Conservation (phyloP, 2,797 vertebrate species). For the Hydrolagus colliei region DNA sequence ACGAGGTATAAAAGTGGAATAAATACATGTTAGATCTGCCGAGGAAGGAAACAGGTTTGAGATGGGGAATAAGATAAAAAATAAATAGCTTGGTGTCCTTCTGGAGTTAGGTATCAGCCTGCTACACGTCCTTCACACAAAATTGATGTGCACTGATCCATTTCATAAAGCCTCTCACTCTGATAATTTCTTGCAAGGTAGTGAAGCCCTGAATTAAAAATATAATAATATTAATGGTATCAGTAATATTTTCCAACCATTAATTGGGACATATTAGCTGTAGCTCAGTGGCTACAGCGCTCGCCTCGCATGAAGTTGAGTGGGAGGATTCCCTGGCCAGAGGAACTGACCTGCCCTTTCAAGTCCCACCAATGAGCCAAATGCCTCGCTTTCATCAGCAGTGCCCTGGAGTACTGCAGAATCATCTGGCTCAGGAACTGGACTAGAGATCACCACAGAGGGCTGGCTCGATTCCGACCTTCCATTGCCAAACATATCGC, state of each 20-base stretch:
- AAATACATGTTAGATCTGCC: slow-evolving; percentile 32
- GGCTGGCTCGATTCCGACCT: no score
- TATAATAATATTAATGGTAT: neutral
- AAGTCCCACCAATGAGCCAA: no score
- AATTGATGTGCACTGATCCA: slow-evolving; percentile 33
- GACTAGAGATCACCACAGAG: no score
- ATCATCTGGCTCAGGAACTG: no score
- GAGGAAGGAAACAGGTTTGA: slow-evolving; percentile 37
- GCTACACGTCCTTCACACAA: slow-evolving; percentile 31
- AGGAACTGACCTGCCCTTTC: no score
- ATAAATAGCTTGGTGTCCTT: slow-evolving; percentile 33
- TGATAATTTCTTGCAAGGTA: neutral
- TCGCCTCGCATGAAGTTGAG: no score
- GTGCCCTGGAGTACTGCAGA: no score
- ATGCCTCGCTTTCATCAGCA: no score
- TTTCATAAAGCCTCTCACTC: slow-evolving; percentile 25
- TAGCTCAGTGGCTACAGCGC: no score
- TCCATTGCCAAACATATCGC: no score
- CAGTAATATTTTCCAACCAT: neutral
- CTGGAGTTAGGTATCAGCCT: slow-evolving; percentile 28
- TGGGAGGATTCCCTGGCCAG: no score
- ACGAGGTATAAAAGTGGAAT: slow-evolving; percentile 35
- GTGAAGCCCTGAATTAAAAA: slow-evolving; percentile 20
- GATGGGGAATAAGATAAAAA: slow-evolving; percentile 36
- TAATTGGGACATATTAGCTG: no score